Percentiles rank a stretch among this genome's conserved stretches.
phyloP scores from a whole-genome alignment of 2,888 invertebrate genomes.

The Monoplex corrugatus region DNA sequence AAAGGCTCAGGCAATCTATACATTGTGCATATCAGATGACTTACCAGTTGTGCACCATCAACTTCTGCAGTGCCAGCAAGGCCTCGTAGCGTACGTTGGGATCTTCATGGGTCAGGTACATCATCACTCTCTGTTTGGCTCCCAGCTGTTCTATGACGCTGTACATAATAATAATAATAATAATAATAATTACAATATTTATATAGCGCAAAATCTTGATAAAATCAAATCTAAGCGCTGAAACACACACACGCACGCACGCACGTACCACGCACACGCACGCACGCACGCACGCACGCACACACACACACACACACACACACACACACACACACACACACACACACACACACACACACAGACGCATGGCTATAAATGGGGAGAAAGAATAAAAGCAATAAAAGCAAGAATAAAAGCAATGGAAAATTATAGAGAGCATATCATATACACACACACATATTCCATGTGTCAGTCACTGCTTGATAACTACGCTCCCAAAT shows the following conservation, averaged over 20 bases:
- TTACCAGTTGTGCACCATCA: slow-evolving; percentile 99
- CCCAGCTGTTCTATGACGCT: slow-evolving; percentile 98
- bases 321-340: background rate
- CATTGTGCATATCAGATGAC: slow-evolving; percentile 74
- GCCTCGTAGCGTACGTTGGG: slow-evolving; percentile 99
- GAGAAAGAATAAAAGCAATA: background rate
- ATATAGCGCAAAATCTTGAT: too few species aligned
- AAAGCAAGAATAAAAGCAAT: too few species aligned
- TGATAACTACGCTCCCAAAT: too few species aligned
- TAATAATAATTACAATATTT: too few species aligned
- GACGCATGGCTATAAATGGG: background rate
- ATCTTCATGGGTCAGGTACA: slow-evolving; percentile 96
- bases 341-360: background rate
- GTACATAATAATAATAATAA: too few species aligned
- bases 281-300: background rate
- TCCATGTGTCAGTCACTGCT: too few species aligned
- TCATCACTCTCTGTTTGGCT: slow-evolving; percentile 99
- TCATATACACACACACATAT: too few species aligned
- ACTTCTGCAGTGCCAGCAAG: slow-evolving; percentile 98
- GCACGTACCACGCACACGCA: background rate
- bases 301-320: background rate
- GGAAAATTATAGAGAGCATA: too few species aligned
- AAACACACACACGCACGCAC: background rate
- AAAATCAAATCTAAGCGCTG: background rate
- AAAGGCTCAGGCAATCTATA: too few species aligned